Conservation (phyloP, 2,797 vertebrate genomes). For the Lutjanus argentimaculatus region DNA sequence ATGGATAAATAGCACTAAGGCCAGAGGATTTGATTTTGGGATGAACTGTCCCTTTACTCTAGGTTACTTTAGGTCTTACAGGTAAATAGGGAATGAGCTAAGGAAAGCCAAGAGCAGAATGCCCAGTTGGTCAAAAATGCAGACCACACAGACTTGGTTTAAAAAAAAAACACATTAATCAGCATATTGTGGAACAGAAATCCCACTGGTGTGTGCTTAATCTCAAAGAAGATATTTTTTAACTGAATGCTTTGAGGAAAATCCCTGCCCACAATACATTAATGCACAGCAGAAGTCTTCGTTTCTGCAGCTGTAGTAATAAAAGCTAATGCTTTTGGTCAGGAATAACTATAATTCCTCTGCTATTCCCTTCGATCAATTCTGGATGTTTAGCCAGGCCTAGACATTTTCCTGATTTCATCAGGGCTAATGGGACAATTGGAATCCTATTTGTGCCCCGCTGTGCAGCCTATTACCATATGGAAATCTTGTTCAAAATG, state of each 20-base stretch:
- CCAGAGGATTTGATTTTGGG: no score
- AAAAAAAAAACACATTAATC: conserved; percentile 39
- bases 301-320: conserved; percentile 24
- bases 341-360: conserved; percentile 45
- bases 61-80: conserved; percentile 17
- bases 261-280: conserved; percentile 31
- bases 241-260: conserved; percentile 32
- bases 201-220: conserved; percentile 20
- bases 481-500: conserved; percentile 77
- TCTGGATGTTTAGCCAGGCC: conserved; percentile 44
- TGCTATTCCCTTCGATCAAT: conserved; percentile 49
- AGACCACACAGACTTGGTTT: not conserved
- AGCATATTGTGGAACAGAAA: conserved; percentile 33
- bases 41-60: not conserved
- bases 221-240: conserved; percentile 19
- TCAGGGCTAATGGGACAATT: conserved; percentile 75
- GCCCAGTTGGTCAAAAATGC: conserved; percentile 33
- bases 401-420: conserved; percentile 68
- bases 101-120: conserved; percentile 13
- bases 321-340: conserved; percentile 43
- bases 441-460: conserved; percentile 78
- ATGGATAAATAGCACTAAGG: no score
- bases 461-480: conserved; percentile 77
- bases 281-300: conserved; percentile 21
- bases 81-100: conserved; percentile 8